Conservation (phyloP, 2,113 vertebrate species). For the Lagopus muta region DNA sequence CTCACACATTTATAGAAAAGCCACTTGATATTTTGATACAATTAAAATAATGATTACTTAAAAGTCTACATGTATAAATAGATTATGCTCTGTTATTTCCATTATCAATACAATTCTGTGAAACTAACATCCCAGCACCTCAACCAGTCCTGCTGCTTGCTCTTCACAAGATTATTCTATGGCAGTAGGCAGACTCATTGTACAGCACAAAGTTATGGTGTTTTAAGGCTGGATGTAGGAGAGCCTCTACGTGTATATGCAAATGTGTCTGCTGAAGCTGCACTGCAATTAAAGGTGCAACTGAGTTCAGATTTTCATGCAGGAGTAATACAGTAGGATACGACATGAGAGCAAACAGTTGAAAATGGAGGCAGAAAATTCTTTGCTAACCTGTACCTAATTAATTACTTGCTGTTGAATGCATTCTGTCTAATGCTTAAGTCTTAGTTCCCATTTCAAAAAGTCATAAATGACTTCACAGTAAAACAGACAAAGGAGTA, state of each 20-base stretch:
- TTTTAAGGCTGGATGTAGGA: not conserved
- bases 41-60: not conserved
- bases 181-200: not conserved
- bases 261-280: not conserved
- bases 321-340: not conserved
- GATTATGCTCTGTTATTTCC: not conserved
- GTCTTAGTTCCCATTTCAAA: not conserved
- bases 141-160: not conserved
- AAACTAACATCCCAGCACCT: not conserved
- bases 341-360: not conserved
- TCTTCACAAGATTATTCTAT: not conserved
- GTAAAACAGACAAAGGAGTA: not conserved
- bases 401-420: not conserved
- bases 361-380: not conserved
- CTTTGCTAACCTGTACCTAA: not conserved
- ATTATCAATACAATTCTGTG: not conserved
- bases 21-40: not conserved
- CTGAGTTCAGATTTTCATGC: not conserved
- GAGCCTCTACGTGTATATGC: not conserved
- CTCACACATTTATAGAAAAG: not conserved
- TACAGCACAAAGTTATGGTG: not conserved
- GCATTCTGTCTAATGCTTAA: not conserved
- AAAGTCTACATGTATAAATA: not conserved
- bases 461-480: not conserved
- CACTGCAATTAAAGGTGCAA: not conserved